Evolutionary conservation across 2,888 invertebrate genomes (phyloP).

Genomic region (Amiota minor): DNA sequence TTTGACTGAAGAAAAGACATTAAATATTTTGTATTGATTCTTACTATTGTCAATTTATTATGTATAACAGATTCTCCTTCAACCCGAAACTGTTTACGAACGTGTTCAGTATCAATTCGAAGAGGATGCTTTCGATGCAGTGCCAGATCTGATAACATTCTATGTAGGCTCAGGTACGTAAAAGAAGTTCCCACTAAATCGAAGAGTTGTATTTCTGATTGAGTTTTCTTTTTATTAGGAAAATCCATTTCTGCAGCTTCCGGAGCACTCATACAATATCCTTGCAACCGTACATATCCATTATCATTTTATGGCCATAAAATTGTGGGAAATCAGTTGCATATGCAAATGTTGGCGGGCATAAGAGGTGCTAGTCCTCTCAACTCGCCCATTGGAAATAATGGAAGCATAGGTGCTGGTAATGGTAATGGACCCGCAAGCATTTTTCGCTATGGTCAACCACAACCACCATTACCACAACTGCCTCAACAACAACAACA

Average conservation of each 20-base stretch:
- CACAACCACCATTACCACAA: slow-evolving; percentile 56
- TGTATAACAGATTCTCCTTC: slow-evolving; percentile 80
- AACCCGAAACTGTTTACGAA: slow-evolving; percentile 93
- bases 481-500: slow-evolving; percentile 53
- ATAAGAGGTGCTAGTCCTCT: slow-evolving; percentile 72
- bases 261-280: slow-evolving; percentile 89
- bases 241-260: slow-evolving; percentile 91
- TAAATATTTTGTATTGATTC: neutral
- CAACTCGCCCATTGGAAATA: slow-evolving; percentile 73
- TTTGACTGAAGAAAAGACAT: neutral
- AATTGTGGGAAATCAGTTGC: slow-evolving; percentile 75
- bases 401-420: slow-evolving; percentile 71
- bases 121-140: slow-evolving; percentile 93
- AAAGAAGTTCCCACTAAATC: neutral
- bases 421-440: slow-evolving; percentile 46
- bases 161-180: slow-evolving; percentile 89
- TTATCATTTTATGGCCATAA: slow-evolving; percentile 82
- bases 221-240: slow-evolving; percentile 58
- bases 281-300: slow-evolving; percentile 87
- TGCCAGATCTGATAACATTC: slow-evolving; percentile 93
- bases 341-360: slow-evolving; percentile 72
- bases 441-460: slow-evolving; percentile 29
- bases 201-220: no score
- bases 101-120: slow-evolving; percentile 94
- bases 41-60: neutral